Base-by-base conservation (phyloP, 2,797 vertebrate species). In the Megalops cyprinoides region DNA sequence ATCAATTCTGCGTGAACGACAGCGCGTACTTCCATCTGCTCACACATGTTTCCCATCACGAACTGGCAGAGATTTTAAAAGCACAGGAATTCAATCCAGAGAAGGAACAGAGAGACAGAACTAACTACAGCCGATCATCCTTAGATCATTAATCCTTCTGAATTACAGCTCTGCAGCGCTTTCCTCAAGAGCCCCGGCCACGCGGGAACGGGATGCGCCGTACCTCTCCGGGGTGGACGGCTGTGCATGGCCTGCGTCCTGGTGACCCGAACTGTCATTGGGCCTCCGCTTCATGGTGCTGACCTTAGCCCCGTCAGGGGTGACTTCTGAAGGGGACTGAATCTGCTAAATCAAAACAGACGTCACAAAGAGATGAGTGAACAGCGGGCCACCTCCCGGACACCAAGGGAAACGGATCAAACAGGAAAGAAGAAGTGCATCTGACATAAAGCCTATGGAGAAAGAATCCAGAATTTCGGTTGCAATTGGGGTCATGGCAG, bases 181-280 rank as follows among this genome's bases (percentile, higher is more conserved):
- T 62, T 12, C 28, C n/a, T 44, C 2, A 1, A 71, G n/a, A n/a
- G n/a, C n/a, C n/a, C 18, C 2, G 20, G 28, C 31, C 20, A 39
- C 14, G 28, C 1, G 14, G 51, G 46, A 37, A 23, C n/a, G 56
- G 34, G 53, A 0, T 8, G n/a, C n/a, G n/a, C n/a, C n/a, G 77
- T 90, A 96, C 95, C 86, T 94, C 84, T 96, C 95, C 55, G 94
- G 93, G n/a, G 94, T 94, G 42, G 91, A 90, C 0, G 91, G 93
- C 71, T 94, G 87, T 31, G 88, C 84, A 0, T 90, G 86, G 85
- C 84, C 39, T 0, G 79, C 55, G 0, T 97, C 97, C 0, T 80
- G 88, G 31, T 82, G 46, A 9, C 86, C 39, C 0, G 88, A 80
- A 6, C 67, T 34, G 0, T 97, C 96, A 0, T 90, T 87, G 0